Evolutionary conservation across 2,797 vertebrate species (phyloP).

Genomic region (Xenentodon cancila): DNA sequence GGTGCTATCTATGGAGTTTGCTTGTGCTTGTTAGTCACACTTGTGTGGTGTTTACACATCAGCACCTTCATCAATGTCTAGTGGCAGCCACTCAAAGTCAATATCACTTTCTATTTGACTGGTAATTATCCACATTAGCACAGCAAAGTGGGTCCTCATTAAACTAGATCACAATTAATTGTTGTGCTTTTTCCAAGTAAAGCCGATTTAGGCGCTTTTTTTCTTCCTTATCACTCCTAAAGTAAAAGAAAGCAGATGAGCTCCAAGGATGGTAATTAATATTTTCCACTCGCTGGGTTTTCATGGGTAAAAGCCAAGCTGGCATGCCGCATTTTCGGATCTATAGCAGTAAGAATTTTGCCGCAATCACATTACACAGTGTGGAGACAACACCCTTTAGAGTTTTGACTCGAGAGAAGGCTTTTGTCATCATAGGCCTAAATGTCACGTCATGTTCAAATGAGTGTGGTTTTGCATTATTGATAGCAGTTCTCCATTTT

Average conservation of each 20-base stretch:
- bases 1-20: conserved; percentile 27
- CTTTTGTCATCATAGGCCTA: conserved; percentile 56
- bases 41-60: conserved; percentile 57
- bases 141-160: conserved; percentile 60
- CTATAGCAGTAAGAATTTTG: conserved; percentile 32
- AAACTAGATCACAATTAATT: conserved; percentile 71
- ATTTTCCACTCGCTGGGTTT: conserved; percentile 54
- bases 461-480: conserved; percentile 32
- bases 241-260: conserved; percentile 61
- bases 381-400: conserved; percentile 48
- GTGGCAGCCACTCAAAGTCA: conserved; percentile 66
- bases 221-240: conserved; percentile 44
- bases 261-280: conserved; percentile 60
- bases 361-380: conserved; percentile 47
- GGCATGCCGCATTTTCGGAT: conserved; percentile 29
- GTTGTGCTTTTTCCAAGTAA: conserved; percentile 56
- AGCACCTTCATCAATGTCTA: conserved; percentile 59
- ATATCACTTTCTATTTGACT: conserved; percentile 64
- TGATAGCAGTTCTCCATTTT: conserved; percentile 28
- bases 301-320: conserved; percentile 50
- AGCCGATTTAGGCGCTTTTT: conserved; percentile 50
- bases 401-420: conserved; percentile 54
- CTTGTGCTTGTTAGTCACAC: conserved; percentile 21
- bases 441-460: conserved; percentile 62
- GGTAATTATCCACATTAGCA: conserved; percentile 71